These are phyloP conservation scores for Acipenser transmontanus DNA, from an alignment of 2,797 vertebrate genomes.

Conservation along the genomic window DNA sequence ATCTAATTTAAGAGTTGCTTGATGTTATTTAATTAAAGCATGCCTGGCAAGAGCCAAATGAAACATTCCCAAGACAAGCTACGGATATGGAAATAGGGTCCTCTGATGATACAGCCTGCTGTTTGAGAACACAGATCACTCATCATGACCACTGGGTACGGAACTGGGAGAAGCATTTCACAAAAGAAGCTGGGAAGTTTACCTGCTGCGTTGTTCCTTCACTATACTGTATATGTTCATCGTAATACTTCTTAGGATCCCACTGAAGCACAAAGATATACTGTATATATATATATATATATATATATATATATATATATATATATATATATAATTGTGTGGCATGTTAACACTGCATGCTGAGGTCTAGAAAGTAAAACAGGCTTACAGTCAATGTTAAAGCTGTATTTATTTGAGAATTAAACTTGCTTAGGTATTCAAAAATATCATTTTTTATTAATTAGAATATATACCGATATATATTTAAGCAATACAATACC, in stretches of 20 bases:
- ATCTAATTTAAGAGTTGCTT: conserved; percentile 12
- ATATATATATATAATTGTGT: not conserved
- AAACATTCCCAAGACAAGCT: conserved; percentile 12
- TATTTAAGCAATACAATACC: too few relatives aligned
- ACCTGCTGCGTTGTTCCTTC: not conserved
- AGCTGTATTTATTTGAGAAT: conserved; percentile 5
- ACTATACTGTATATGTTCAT: too few relatives aligned
- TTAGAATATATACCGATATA: too few relatives aligned
- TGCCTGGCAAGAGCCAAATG: conserved; percentile 12
- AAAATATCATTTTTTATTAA: too few relatives aligned
- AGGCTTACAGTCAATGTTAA: conserved; percentile 22
- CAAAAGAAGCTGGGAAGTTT: not conserved
- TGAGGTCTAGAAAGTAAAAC: conserved; percentile 18
- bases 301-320: too few relatives aligned
- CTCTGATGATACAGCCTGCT: conserved; percentile 11
- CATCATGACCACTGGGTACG: conserved; percentile 12
- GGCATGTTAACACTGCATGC: conserved; percentile 35
- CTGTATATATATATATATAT: too few relatives aligned
- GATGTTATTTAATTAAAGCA: conserved; percentile 26
- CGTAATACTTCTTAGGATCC: too few relatives aligned
- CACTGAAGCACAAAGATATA: too few relatives aligned
- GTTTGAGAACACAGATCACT: conserved; percentile 21
- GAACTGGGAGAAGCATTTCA: conserved; percentile 16
- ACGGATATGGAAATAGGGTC: conserved; percentile 12
- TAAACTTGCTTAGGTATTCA: too few relatives aligned